Base-by-base conservation (phyloP, 92 coral and sea anemone genomes). In the Plumapathes pennacea region DNA sequence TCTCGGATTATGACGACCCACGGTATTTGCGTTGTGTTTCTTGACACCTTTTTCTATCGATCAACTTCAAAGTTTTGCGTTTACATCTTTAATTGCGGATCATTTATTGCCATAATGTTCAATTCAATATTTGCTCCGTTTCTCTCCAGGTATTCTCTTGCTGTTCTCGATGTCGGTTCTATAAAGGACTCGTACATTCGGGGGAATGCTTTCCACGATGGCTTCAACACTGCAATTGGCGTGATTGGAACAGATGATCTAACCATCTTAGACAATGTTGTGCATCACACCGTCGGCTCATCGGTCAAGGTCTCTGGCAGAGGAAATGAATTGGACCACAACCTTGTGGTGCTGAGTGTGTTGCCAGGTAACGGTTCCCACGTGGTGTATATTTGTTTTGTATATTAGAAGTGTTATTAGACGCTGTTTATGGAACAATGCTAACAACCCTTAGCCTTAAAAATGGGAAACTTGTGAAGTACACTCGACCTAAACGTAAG, bases 141-240 rank as follows among this genome's bases (percentile, higher is more conserved):
- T 38, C 28, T 19, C 52, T 32, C 10, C 39, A 89, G 97, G 55
- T 84, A 79, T 53, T 77, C 88, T 9, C 60, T 89, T 29, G 82
- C 91, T 2, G 34, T 89, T 58, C 72, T 89, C 25, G 81, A 80
- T 63, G 78, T 71, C 32, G 67, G 85, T 32, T 44, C 64, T 26
- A 81, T 85, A n/a, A 30, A 56, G 10, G 55, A 67, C 3, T 85
- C 88, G 32, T 89, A 69, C 31, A 78, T 89, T 42, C 80, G 84
- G 27, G 97, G 97, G 11, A 89, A 80, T 38, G 84, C 97, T 10
- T 89, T 89, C 65, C 90, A 80, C 60, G 77, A 80, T 62, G 86
- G 90, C 30, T 84, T 85, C 67, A 89, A 85, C 67, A 74, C 85
- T 10, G 97, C 89, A 15, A 49, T 89, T 36, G 97, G 97, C 7